A percentile compares a stretch with the other conserved stretches of the same genome.
These are phyloP conservation scores for Sebastes kiyomatsui DNA, from an alignment of 2,797 vertebrate genomes.

Conservation along the genomic window DNA sequence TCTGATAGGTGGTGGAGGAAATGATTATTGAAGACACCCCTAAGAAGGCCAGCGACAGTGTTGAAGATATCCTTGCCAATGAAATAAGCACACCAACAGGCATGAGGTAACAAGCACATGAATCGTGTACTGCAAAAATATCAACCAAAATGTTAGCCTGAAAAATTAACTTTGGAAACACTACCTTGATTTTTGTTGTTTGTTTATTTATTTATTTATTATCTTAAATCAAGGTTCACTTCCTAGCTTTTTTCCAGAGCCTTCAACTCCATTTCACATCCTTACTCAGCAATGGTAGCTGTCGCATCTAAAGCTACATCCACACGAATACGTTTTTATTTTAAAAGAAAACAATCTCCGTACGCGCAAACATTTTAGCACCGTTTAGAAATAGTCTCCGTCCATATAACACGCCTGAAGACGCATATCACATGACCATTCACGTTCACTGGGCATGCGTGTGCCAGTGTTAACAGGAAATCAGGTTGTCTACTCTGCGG, in stretches of 20 bases:
- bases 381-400: no score
- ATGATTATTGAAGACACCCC: conserved; percentile 74
- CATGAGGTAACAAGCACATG: conserved; percentile 85
- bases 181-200: not conserved
- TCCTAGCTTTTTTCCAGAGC: not conserved
- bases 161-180: not conserved
- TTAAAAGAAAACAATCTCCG: no score
- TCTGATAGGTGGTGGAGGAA: conserved; percentile 84
- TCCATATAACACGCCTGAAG: no score
- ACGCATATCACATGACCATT: no score
- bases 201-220: not conserved
- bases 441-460: no score
- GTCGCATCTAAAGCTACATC: not conserved
- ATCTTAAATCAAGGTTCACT: not conserved
- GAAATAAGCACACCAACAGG: conserved; percentile 92
- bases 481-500: no score
- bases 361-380: no score
- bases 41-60: conserved; percentile 85
- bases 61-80: conserved; percentile 94
- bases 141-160: not conserved
- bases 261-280: not conserved
- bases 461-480: no score
- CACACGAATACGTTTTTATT: no score
- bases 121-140: not conserved
- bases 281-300: not conserved